phyloP scores from a whole-genome alignment of 2,888 invertebrate species.

The Deilephila porcellus region DNA sequence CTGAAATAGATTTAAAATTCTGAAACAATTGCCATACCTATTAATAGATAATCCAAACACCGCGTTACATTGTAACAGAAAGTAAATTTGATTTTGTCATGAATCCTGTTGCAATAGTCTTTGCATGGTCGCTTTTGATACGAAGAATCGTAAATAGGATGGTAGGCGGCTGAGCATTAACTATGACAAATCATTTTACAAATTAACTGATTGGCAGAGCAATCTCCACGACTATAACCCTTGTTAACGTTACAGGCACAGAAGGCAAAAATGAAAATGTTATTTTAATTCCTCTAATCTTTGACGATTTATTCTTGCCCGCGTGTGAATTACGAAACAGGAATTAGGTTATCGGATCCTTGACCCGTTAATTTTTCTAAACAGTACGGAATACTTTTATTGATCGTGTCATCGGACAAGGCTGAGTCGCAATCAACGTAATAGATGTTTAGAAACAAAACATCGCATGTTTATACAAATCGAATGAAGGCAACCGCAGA shows the following conservation, averaged over 20 bases:
- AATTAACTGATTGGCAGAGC: conserved; percentile 9
- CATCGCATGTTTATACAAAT: background rate
- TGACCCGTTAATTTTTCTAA: conserved; percentile 57
- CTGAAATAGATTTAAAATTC: background rate
- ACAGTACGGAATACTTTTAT: conserved; percentile 30
- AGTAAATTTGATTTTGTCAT: conserved; percentile 7
- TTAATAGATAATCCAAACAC: background rate
- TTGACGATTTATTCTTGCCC: conserved; percentile 46
- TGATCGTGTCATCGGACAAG: background rate
- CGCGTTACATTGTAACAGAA: conserved; percentile 8
- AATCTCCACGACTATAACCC: conserved; percentile 23
- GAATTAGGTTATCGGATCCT: conserved; percentile 70
- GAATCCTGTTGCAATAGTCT: conserved; percentile 4
- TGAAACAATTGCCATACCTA: background rate
- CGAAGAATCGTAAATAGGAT: background rate
- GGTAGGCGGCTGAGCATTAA: conserved; percentile 5
- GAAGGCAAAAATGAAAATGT: background rate
- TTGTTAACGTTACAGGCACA: background rate
- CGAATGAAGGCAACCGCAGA: conserved; percentile 7
- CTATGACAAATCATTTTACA: conserved; percentile 13
- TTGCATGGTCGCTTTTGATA: conserved; percentile 2
- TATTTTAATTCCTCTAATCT: background rate
- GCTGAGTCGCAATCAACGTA: background rate
- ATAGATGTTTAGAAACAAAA: background rate
- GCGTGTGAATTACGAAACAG: conserved; percentile 55